phyloP scores from a whole-genome alignment of 2,888 invertebrate species.

The Mesopsocus fuscifrons region DNA sequence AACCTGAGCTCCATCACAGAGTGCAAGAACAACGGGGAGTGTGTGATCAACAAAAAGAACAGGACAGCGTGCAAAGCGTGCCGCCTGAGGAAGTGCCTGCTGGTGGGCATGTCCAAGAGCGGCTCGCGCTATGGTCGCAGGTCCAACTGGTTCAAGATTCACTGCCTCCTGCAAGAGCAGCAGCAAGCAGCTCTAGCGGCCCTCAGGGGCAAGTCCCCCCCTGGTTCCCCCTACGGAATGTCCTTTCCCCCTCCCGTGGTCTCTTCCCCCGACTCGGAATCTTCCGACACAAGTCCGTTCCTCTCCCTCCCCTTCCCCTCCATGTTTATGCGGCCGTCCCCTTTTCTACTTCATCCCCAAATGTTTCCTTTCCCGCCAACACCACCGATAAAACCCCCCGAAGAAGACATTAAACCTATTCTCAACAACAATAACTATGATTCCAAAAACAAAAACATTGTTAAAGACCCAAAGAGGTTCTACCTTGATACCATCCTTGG shows the following conservation, averaged over 20 bases:
- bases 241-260: not conserved
- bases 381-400: not conserved
- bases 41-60: slow-evolving; percentile 88
- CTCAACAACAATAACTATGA: slow-evolving; percentile 6
- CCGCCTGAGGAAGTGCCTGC: slow-evolving; percentile 68
- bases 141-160: slow-evolving; percentile 93
- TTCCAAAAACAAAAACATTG: slow-evolving; percentile 8
- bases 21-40: slow-evolving; percentile 85
- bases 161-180: slow-evolving; percentile 77
- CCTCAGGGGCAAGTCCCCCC: not conserved
- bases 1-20: slow-evolving; percentile 77
- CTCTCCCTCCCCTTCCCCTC: not conserved
- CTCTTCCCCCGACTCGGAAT: slow-evolving; percentile 4
- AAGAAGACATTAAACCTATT: not conserved
- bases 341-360: not conserved
- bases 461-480: slow-evolving; percentile 1
- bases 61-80: slow-evolving; percentile 90
- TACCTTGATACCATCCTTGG: slow-evolving; percentile 8
- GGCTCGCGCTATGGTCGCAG: slow-evolving; percentile 80
- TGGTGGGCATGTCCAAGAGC: slow-evolving; percentile 88
- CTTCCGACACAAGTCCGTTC: slow-evolving; percentile 2
- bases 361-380: slow-evolving; percentile 4
- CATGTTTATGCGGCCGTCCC: slow-evolving; percentile 4
- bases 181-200: slow-evolving; percentile 30
- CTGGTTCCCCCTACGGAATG: not conserved